Base-by-base conservation (phyloP, 2,113 vertebrate genomes). In the Cynocephalus volans region DNA sequence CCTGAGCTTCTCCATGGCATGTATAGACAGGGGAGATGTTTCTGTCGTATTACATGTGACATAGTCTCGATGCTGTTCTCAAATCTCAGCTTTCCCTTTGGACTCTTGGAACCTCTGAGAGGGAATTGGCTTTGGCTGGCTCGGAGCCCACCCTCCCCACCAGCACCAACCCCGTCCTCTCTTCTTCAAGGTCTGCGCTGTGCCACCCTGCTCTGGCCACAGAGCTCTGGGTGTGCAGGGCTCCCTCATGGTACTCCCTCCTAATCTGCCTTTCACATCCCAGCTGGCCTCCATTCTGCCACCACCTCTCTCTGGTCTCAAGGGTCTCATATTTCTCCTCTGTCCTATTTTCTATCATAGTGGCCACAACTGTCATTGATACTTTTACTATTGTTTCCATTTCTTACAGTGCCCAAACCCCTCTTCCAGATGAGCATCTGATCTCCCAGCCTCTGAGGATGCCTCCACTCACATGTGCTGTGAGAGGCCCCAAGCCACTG, bases 271-370 rank as follows among this genome's bases (percentile, higher is more conserved):
- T 45, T 77, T 45, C 67, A 9, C 31, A 5, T 26, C 8, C 3
- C 8, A 7, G 13, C 52, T 4, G 3, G 28, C 48, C 31, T 83
- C 58, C 8, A 19, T 21, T 36, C 41, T 9, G 19, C 3, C 41
- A 18, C 31, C 45, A 14, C 0, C 19, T 26, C n/a, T 36, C 56
- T 19, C 73, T 18, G 36, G 90, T 5, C 62, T 67, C 65, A 18
- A 56, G 18, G 23, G 7, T 41, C 97, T 94, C 83, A 60, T 81
- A 65, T 48, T 82, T 60, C 81, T 83, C 70, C 77, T 76, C 60
- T 13, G 26, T 19, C 64, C 92, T 87, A 2, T 1, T 93, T 62
- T 72, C 95, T 41, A 24, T 45, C 58, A 56, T 13, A 82, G 72
- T 45, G 58, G 33, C 62, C 62, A 54, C 19, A 50, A 45, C 14